phyloP scores from a whole-genome alignment of 2,797 vertebrate species.

The Semotilus atromaculatus region DNA sequence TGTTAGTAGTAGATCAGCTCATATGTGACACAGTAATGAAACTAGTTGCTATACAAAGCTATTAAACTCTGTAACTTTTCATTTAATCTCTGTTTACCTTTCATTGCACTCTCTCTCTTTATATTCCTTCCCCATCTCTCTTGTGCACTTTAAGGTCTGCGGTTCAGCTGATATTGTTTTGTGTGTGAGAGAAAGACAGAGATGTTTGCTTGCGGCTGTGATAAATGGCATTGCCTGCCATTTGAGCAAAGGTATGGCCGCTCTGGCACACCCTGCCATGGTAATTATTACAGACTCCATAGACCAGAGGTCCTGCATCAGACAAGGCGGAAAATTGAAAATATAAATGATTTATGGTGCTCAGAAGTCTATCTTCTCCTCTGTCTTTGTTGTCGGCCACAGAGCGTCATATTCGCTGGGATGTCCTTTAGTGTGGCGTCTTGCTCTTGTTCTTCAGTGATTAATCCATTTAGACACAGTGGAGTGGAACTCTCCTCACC shows the following conservation, averaged over 20 bases:
- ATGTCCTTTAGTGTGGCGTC: conserved; percentile 31
- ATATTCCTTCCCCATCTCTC: neutral
- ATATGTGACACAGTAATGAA: neutral
- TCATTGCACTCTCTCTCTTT: neutral
- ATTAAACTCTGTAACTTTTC: neutral
- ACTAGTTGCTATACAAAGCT: neutral
- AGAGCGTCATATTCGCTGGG: neutral
- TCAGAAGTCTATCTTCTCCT: conserved; percentile 41
- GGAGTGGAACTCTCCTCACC: conserved; percentile 20
- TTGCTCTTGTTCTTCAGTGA: conserved; percentile 40
- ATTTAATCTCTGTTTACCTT: conserved; percentile 9
- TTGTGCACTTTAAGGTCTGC: neutral
- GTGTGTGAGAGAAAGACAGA: conserved; percentile 21
- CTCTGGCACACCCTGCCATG: conserved; percentile 25
- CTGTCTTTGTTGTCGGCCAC: conserved; percentile 36
- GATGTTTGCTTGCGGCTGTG: conserved; percentile 32
- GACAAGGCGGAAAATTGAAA: conserved; percentile 58
- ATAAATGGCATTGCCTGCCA: conserved; percentile 27
- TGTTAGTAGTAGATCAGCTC: neutral
- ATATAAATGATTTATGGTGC: conserved; percentile 56
- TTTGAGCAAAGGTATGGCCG: conserved; percentile 22
- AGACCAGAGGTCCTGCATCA: conserved; percentile 21
- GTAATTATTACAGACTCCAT: conserved; percentile 49
- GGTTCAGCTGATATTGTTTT: conserved; percentile 28
- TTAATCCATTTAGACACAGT: conserved; percentile 45